Percentiles rank a stretch among this genome's conserved stretches.
Conservation (phyloP, 2,888 invertebrate species). For the Onchidella celtica region DNA sequence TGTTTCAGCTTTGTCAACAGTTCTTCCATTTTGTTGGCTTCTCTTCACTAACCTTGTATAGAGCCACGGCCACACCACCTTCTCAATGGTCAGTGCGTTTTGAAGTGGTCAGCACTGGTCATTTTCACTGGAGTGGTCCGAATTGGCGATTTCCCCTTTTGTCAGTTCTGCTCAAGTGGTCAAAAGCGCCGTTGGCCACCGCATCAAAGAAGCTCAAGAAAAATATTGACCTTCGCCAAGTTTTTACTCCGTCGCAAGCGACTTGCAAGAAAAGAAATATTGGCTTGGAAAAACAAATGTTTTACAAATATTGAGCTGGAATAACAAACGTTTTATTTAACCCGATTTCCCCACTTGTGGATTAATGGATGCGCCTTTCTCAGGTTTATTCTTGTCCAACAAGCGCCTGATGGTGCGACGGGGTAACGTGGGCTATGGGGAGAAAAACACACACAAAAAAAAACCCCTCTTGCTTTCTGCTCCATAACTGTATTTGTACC, state of each 20-base stretch:
- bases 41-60: too few relatives aligned
- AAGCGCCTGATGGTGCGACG: too few relatives aligned
- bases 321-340: neutral
- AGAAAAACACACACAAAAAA: too few relatives aligned
- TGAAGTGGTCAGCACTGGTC: neutral
- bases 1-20: too few relatives aligned
- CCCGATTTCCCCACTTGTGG: neutral
- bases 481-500: too few relatives aligned
- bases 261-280: neutral
- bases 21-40: too few relatives aligned
- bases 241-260: neutral
- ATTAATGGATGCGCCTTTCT: neutral
- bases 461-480: too few relatives aligned
- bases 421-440: too few relatives aligned
- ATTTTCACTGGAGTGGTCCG: neutral
- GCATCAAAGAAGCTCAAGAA: neutral
- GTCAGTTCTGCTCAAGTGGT: neutral
- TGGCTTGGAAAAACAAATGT: slow-evolving; percentile 8
- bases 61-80: too few relatives aligned
- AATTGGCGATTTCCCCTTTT: neutral
- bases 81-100: neutral
- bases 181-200: neutral
- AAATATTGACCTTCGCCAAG: neutral
- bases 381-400: too few relatives aligned
- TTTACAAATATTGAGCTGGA: neutral